Evolutionary conservation across 1,140 invertebrate genomes (phyloP).

Genomic region (Asobara japonica): DNA sequence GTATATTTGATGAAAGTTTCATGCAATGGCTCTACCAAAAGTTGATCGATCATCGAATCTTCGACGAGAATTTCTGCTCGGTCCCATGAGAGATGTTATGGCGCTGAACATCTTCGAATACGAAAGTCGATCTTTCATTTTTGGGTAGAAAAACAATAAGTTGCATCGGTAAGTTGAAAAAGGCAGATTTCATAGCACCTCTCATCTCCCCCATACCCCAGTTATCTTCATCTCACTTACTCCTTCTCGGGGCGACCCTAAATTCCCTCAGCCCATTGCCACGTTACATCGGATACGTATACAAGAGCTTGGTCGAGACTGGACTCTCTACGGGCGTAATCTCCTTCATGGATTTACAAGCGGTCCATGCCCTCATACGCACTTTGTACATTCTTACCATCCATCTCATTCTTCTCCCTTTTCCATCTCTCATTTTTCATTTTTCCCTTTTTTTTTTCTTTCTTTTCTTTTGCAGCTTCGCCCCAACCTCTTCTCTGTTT

Average conservation of each 20-base stretch:
- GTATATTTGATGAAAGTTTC: too few relatives aligned
- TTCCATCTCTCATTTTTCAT: background rate
- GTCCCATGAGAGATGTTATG: too few relatives aligned
- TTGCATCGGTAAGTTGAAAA: too few relatives aligned
- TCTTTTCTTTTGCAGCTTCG: background rate
- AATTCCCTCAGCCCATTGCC: constrained; percentile 10
- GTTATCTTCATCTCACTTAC: constrained; percentile 19
- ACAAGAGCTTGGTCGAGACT: constrained; percentile 18
- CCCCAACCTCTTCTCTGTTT: constrained; percentile 18
- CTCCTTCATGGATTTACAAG: constrained; percentile 43
- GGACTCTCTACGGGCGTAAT: constrained; percentile 44
- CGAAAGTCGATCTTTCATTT: too few relatives aligned
- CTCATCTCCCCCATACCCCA: background rate
- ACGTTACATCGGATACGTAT: constrained; percentile 8
- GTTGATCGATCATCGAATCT: too few relatives aligned
- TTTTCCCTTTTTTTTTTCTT: constrained; percentile 19
- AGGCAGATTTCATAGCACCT: constrained; percentile 27
- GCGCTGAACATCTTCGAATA: too few relatives aligned
- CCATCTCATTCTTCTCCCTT: constrained; percentile 20
- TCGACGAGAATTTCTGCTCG: too few relatives aligned
- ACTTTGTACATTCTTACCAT: constrained; percentile 34
- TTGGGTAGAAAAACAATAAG: constrained; percentile 16
- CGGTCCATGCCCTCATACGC: constrained; percentile 46
- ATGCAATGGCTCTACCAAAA: too few relatives aligned
- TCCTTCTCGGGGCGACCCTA: background rate